These are phyloP conservation scores for Berghia stephanieae DNA, from an alignment of 1,140 invertebrate species.

Conservation along the genomic window DNA sequence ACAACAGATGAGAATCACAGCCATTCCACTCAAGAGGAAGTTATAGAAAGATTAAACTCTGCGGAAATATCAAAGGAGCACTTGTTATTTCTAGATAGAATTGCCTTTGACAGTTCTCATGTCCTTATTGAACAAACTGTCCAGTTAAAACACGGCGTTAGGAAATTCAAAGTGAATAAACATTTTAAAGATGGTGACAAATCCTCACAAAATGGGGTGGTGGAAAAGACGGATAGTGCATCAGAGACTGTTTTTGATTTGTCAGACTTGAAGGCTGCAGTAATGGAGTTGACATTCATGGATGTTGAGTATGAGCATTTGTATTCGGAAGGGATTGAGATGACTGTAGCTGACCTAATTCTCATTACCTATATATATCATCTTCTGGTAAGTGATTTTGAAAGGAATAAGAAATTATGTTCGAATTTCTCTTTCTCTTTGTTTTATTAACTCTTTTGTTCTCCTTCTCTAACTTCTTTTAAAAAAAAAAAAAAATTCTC, in stretches of 20 bases:
- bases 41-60: background rate
- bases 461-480: background rate
- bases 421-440: background rate
- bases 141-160: constrained; percentile 13
- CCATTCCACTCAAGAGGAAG: background rate
- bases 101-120: background rate
- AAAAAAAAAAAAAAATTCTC: background rate
- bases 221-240: background rate
- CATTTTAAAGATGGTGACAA: background rate
- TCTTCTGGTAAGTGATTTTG: constrained; percentile 69
- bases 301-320: constrained; percentile 70
- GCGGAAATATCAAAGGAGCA: background rate
- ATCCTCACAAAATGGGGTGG: background rate
- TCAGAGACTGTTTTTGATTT: background rate
- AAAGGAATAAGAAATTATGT: background rate
- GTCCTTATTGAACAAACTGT: constrained; percentile 4
- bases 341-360: constrained; percentile 86
- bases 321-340: constrained; percentile 83
- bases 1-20: constrained; percentile 14
- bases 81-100: background rate
- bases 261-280: background rate
- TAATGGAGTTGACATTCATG: constrained; percentile 37
- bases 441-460: background rate
- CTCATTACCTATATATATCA: constrained; percentile 79
- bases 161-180: constrained; percentile 14